Evolutionary conservation across 2,888 invertebrate species (phyloP).

Genomic region (Deroplatys truncata): DNA sequence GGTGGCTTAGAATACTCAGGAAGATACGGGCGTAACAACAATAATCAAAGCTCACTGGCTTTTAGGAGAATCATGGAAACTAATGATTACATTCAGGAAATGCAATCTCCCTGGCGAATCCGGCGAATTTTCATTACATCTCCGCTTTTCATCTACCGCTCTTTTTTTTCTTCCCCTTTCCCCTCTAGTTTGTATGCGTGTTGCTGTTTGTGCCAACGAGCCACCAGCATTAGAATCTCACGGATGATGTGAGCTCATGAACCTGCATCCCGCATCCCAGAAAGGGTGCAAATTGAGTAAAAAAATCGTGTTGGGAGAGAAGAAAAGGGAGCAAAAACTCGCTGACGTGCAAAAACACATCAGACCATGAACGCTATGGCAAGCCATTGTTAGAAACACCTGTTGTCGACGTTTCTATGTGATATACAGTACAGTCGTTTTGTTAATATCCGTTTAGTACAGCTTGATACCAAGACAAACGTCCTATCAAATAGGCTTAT

Average conservation of each 20-base stretch:
- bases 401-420: background rate
- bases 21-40: background rate
- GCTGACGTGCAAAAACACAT: background rate
- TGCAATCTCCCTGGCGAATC: background rate
- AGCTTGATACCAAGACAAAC: too few relatives aligned
- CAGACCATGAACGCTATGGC: too few relatives aligned
- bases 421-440: background rate
- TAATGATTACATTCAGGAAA: background rate
- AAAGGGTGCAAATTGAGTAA: background rate
- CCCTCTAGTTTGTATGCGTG: background rate
- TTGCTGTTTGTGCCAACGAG: background rate
- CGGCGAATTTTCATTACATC: background rate
- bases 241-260: background rate
- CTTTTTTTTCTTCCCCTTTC: background rate
- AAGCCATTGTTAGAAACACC: background rate
- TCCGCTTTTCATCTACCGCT: background rate
- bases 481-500: too few relatives aligned
- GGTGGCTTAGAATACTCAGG: background rate
- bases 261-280: background rate
- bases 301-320: background rate
- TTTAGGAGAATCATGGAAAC: background rate
- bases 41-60: background rate
- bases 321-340: background rate
- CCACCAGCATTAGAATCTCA: background rate
- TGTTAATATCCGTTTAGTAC: too few relatives aligned